These are phyloP conservation scores for Pseudorhombus dupliciocellatus DNA, from an alignment of 2,113 vertebrate genomes.

Conservation along the genomic window DNA sequence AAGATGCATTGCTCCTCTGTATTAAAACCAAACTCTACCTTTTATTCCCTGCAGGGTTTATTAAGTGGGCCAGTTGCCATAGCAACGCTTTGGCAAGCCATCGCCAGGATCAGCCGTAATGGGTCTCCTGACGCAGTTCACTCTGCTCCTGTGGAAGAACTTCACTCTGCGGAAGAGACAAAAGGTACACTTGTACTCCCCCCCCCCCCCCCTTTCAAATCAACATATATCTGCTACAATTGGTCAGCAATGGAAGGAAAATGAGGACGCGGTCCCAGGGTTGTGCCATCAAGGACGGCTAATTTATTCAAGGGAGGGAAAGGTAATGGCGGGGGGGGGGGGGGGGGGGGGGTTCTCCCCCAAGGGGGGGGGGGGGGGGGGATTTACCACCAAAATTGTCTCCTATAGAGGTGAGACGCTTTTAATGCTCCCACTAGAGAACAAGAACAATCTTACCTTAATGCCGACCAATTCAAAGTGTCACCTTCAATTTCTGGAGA, in stretches of 20 bases:
- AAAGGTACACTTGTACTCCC: conserved; percentile 75
- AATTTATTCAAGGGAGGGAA: conserved; percentile 65
- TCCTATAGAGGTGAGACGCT: conserved; percentile 66
- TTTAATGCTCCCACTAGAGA: conserved; percentile 63
- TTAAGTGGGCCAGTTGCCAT: conserved; percentile 80
- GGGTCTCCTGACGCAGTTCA: conserved; percentile 82
- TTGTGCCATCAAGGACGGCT: conserved; percentile 62
- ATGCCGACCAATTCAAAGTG: conserved; percentile 73
- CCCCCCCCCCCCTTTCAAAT: conserved; percentile 30
- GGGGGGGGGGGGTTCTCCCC: conserved; percentile 60
- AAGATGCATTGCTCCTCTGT: conserved; percentile 75
- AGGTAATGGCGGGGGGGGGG: conserved; percentile 63
- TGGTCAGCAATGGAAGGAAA: conserved; percentile 53
- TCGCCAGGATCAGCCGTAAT: conserved; percentile 78
- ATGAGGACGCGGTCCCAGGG: conserved; percentile 46
- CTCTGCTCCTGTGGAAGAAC: conserved; percentile 86
- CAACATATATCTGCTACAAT: conserved; percentile 45
- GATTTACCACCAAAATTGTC: conserved; percentile 67
- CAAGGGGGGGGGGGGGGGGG: too few relatives aligned
- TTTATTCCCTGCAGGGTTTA: conserved; percentile 81
- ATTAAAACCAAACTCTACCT: conserved; percentile 79
- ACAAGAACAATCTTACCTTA: conserved; percentile 71
- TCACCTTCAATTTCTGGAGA: conserved; percentile 76
- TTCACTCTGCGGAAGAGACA: conserved; percentile 84
- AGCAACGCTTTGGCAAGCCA: conserved; percentile 75